Evolutionary conservation across 2,113 vertebrate species (phyloP).

Genomic region (Caranx ignobilis): DNA sequence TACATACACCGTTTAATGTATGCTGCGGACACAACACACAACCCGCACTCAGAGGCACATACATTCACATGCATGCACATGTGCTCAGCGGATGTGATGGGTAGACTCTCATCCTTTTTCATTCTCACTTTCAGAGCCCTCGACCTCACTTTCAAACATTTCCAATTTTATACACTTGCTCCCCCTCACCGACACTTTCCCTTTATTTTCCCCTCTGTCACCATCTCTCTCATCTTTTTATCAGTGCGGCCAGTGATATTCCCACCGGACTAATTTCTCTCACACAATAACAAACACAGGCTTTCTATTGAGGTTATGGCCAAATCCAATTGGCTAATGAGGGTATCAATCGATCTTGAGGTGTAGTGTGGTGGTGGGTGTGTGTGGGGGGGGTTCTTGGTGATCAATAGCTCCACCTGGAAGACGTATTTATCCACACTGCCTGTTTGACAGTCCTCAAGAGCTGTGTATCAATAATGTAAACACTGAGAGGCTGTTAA

Average conservation of each 20-base stretch:
- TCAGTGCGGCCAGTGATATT: conserved; percentile 58
- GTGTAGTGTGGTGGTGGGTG: conserved; percentile 19
- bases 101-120: conserved; percentile 39
- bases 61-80: conserved; percentile 50
- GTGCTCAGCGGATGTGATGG: conserved; percentile 45
- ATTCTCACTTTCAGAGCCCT: conserved; percentile 38
- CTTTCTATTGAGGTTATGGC: conserved; percentile 65
- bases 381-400: conserved; percentile 39
- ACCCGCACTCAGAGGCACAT: conserved; percentile 42
- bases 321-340: conserved; percentile 72
- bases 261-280: conserved; percentile 77
- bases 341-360: conserved; percentile 79
- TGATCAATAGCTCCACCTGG: conserved; percentile 79
- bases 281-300: conserved; percentile 81
- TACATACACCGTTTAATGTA: conserved; percentile 60
- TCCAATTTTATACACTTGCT: conserved; percentile 43
- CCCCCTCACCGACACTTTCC: conserved; percentile 44
- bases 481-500: conserved; percentile 75
- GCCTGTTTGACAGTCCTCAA: conserved; percentile 79
- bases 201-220: conserved; percentile 67
- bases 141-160: conserved; percentile 14
- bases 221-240: conserved; percentile 58
- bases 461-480: conserved; percentile 73
- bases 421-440: conserved; percentile 75
- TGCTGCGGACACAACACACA: conserved; percentile 38